Percentiles rank a stretch among this genome's conserved stretches.
These are phyloP conservation scores for Neogale vison DNA, from an alignment of 2,113 vertebrate species.

Conservation along the genomic window DNA sequence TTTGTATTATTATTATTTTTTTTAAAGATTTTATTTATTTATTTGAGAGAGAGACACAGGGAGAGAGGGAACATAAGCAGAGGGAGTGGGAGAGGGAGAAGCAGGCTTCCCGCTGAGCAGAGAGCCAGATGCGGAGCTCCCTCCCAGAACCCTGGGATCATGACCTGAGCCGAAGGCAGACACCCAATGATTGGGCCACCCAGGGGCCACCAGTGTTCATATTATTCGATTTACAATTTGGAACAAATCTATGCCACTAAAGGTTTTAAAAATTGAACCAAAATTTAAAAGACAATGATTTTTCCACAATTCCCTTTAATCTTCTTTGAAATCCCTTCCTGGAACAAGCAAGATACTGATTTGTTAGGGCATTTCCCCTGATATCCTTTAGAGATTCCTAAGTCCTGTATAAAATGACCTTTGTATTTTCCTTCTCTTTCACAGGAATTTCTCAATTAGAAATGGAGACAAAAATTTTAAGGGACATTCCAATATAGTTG, in stretches of 20 bases:
- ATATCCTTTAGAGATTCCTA: neutral
- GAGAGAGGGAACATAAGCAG: too few species aligned
- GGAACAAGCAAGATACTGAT: neutral
- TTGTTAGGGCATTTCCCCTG: neutral
- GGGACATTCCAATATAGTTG: constrained; percentile 59
- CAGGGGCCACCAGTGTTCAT: neutral
- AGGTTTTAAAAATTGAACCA: constrained; percentile 16
- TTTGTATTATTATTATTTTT: neutral
- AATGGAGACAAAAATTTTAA: constrained; percentile 29
- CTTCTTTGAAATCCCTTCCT: neutral
- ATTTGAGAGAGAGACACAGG: too few species aligned
- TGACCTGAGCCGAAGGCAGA: too few species aligned
- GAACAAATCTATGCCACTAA: neutral
- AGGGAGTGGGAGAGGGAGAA: too few species aligned
- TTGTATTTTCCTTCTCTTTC: constrained; percentile 1
- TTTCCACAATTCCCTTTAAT: neutral
- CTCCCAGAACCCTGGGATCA: too few species aligned
- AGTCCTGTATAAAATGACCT: neutral
- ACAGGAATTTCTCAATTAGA: constrained; percentile 43
- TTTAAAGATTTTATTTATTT: too few species aligned
- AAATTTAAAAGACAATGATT: neutral
- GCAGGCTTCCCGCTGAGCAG: too few species aligned
- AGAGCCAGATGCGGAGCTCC: too few species aligned
- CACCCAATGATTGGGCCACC: too few species aligned
- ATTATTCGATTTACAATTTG: neutral